A percentile compares a stretch with the other conserved stretches of the same genome.
Evolutionary conservation across 2,888 invertebrate species (phyloP).

Genomic region (Ecdyonurus torrentis): DNA sequence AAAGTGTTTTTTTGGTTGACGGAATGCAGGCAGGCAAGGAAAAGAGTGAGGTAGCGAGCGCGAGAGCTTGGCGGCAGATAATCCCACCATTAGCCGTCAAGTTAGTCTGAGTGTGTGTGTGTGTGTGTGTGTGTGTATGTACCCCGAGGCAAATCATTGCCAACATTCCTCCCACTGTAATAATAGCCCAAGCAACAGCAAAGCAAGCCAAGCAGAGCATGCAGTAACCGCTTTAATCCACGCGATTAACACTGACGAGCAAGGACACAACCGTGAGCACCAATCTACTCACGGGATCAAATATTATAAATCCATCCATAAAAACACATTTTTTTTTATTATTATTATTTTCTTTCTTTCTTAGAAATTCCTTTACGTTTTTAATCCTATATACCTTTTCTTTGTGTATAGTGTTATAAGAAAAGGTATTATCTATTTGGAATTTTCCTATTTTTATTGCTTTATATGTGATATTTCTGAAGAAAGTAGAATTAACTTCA

Average conservation of each 20-base stretch:
- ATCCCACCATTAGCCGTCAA: not conserved
- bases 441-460: no score
- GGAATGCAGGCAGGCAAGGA: not conserved
- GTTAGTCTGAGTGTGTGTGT: not conserved
- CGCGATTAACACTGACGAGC: not conserved
- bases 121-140: not conserved
- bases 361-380: no score
- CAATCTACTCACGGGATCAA: not conserved
- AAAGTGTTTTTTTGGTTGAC: not conserved
- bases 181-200: not conserved
- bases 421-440: no score
- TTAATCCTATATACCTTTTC: no score
- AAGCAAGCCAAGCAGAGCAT: not conserved
- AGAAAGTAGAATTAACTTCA: no score
- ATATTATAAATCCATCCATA: not conserved
- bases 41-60: not conserved
- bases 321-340: no score
- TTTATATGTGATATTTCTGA: no score
- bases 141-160: not conserved
- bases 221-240: not conserved
- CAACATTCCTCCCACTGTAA: not conserved
- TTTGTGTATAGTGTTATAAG: no score
- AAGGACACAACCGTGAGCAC: not conserved
- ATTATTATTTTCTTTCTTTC: no score
- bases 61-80: not conserved